A percentile compares a stretch with the other conserved stretches of the same genome.
Evolutionary conservation across 2,113 vertebrate genomes (phyloP).

Genomic region (Phrynocephalus versicolor): DNA sequence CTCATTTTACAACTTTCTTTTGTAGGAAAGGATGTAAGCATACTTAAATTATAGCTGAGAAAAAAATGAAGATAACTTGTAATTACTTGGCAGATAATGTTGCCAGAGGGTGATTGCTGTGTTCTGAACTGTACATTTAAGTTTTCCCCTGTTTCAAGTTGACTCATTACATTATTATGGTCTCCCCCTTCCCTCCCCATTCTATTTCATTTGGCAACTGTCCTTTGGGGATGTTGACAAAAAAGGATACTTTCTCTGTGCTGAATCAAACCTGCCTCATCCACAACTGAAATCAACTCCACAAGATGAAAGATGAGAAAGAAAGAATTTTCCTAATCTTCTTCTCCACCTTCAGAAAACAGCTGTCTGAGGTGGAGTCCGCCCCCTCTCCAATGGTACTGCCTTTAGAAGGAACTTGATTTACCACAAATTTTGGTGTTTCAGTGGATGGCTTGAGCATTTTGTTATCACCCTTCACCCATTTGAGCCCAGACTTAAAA

Average conservation of each 20-base stretch:
- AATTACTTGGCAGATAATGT: conserved; percentile 67
- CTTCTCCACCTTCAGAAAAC: neutral
- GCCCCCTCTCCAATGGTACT: neutral
- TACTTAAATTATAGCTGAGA: conserved; percentile 50
- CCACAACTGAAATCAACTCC: conserved; percentile 64
- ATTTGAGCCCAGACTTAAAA: too few species aligned
- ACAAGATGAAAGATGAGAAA: conserved; percentile 48
- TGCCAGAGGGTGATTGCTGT: conserved; percentile 54
- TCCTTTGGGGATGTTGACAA: conserved; percentile 53
- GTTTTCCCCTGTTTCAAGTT: conserved; percentile 27
- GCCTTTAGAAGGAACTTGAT: neutral
- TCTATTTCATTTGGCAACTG: conserved; percentile 66
- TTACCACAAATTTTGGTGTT: neutral
- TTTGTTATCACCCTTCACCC: neutral
- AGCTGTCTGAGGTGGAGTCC: neutral
- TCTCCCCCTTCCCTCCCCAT: conserved; percentile 49
- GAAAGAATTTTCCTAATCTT: conserved; percentile 19
- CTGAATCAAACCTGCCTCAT: conserved; percentile 63
- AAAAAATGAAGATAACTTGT: conserved; percentile 55
- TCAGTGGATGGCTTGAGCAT: neutral
- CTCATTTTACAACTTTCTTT: conserved; percentile 56
- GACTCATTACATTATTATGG: conserved; percentile 64
- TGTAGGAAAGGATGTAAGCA: conserved; percentile 47
- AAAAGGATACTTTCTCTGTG: conserved; percentile 52
- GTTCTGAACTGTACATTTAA: conserved; percentile 64